Evolutionary conservation across 2,888 invertebrate genomes (phyloP).

Genomic region (Nomada fabriciana): DNA sequence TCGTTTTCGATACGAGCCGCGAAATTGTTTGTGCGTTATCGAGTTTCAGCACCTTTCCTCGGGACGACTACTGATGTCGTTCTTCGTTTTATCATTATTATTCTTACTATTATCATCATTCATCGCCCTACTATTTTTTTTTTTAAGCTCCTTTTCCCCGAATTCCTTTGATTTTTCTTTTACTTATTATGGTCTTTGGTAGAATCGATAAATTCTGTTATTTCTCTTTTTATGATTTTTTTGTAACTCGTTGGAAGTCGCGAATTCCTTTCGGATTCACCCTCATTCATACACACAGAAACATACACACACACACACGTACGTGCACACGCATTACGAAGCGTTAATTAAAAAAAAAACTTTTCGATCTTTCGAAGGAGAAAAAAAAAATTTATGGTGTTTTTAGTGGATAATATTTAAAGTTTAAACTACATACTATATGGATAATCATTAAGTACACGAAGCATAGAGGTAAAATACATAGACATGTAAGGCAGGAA

Average conservation of each 20-base stretch:
- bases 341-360: slow-evolving; percentile 73
- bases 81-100: slow-evolving; percentile 46
- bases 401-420: slow-evolving; percentile 83
- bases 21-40: slow-evolving; percentile 48
- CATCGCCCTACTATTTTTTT: slow-evolving; percentile 32
- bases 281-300: slow-evolving; percentile 50
- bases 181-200: slow-evolving; percentile 36
- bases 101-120: slow-evolving; percentile 24
- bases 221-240: slow-evolving; percentile 26
- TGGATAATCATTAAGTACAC: slow-evolving; percentile 84
- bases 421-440: slow-evolving; percentile 80
- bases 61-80: slow-evolving; percentile 18
- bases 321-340: slow-evolving; percentile 31
- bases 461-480: slow-evolving; percentile 81
- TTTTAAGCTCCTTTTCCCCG: slow-evolving; percentile 34
- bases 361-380: slow-evolving; percentile 69
- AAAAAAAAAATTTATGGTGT: slow-evolving; percentile 77
- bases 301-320: slow-evolving; percentile 44
- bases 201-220: slow-evolving; percentile 41
- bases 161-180: slow-evolving; percentile 49
- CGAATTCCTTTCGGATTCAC: slow-evolving; percentile 54
- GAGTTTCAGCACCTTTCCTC: slow-evolving; percentile 56
- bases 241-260: slow-evolving; percentile 45
- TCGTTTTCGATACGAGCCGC: background rate
- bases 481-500: slow-evolving; percentile 80